These are phyloP conservation scores for Meteorus sp. DNA, from an alignment of 1,140 invertebrate genomes.

Conservation along the genomic window DNA sequence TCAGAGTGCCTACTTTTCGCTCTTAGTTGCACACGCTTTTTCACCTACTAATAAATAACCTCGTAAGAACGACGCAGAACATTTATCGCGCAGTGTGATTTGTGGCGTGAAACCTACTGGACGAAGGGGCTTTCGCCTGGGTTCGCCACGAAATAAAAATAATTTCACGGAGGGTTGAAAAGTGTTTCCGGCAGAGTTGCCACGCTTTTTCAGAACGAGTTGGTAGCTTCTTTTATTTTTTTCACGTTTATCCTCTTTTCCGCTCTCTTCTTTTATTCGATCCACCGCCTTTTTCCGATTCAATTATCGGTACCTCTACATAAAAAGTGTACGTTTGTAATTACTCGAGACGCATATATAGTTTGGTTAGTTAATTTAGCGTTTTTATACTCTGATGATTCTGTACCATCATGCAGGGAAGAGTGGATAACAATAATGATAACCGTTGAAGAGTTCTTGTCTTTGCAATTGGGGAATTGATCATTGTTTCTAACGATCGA, in stretches of 20 bases:
- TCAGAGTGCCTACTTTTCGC: conserved; percentile 20
- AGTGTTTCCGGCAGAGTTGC: conserved; percentile 19
- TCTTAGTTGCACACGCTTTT: conserved; percentile 24
- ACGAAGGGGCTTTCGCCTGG: conserved; percentile 17
- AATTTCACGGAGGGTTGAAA: conserved; percentile 21
- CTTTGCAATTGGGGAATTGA: too few relatives aligned
- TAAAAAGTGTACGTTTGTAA: background rate
- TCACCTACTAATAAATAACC: conserved; percentile 36
- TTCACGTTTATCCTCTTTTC: background rate
- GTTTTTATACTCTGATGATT: too few relatives aligned
- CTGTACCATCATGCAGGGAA: too few relatives aligned
- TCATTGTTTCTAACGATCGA: too few relatives aligned
- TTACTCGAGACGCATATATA: too few relatives aligned
- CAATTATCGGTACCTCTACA: background rate
- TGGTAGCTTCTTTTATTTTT: background rate
- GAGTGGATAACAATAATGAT: too few relatives aligned
- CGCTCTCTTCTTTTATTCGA: background rate
- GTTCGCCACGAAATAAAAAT: conserved; percentile 24
- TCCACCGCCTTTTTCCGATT: background rate
- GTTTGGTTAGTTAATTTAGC: too few relatives aligned
- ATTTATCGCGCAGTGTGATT: conserved; percentile 41
- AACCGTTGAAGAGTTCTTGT: too few relatives aligned
- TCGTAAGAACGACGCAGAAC: conserved; percentile 33
- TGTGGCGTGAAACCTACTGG: conserved; percentile 28
- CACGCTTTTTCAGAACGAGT: conserved; percentile 8